Evolutionary conservation across 2,113 vertebrate species (phyloP).

Genomic region (Epinephelus cyanopodus): DNA sequence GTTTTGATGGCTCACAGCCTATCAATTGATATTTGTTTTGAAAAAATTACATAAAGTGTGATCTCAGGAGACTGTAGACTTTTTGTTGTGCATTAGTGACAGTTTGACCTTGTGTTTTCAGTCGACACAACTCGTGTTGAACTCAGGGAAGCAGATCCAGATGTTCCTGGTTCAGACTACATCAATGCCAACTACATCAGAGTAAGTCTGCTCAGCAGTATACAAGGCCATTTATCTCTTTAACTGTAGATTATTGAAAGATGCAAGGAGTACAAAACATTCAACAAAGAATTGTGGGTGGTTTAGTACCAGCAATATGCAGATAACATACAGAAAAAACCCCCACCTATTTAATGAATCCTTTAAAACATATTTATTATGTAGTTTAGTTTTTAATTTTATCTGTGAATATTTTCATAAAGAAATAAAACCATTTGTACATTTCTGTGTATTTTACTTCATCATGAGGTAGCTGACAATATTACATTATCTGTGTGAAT

Average conservation of each 20-base stretch:
- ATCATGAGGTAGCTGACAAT: neutral
- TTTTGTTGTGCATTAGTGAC: conserved; percentile 10
- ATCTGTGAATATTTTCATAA: neutral
- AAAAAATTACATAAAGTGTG: neutral
- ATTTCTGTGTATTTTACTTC: neutral
- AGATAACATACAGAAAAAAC: neutral
- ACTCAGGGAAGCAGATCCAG: conserved; percentile 82
- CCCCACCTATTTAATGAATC: too few species aligned
- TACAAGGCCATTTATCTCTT: neutral
- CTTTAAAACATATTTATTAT: neutral
- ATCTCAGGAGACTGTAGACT: conserved; percentile 8
- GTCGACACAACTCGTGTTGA: conserved; percentile 89
- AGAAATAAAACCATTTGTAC: neutral
- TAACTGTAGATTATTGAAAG: neutral
- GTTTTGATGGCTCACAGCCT: conserved; percentile 29
- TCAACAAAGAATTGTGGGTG: neutral
- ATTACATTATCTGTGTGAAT: neutral
- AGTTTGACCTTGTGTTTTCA: conserved; percentile 66
- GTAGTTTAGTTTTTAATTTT: neutral
- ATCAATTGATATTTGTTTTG: neutral
- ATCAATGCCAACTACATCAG: conserved; percentile 92
- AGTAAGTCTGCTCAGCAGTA: conserved; percentile 72
- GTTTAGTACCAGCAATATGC: neutral
- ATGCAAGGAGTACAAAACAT: neutral
- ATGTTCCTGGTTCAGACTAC: conserved; percentile 86